Conservation (phyloP, 2,797 vertebrate genomes). For the Clarias fuscus region DNA sequence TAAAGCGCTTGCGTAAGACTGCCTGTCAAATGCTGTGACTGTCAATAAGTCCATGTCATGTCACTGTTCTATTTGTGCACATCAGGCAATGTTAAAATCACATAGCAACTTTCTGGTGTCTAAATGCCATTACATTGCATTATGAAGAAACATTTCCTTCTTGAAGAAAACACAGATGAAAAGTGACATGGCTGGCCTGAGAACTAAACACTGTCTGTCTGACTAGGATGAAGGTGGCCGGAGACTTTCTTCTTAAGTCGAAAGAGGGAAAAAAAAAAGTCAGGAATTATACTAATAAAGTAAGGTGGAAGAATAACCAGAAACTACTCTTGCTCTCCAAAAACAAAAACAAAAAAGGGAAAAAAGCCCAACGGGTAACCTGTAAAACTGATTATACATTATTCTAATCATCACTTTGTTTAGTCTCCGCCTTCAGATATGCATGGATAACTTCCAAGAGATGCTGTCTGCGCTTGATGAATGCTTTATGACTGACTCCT, state of each 20-base stretch:
- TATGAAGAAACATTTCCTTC: neutral
- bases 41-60: neutral
- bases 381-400: slow-evolving; percentile 44
- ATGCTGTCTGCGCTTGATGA: slow-evolving; percentile 49
- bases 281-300: slow-evolving; percentile 48
- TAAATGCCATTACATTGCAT: neutral
- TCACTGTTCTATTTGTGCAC: neutral
- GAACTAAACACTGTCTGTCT: neutral
- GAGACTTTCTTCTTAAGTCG: neutral
- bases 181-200: neutral
- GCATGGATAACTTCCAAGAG: slow-evolving; percentile 51
- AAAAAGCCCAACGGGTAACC: slow-evolving; percentile 29
- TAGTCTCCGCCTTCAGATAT: slow-evolving; percentile 49
- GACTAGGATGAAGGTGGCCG: neutral
- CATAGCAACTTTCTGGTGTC: neutral
- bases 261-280: slow-evolving; percentile 29
- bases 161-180: neutral
- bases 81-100: neutral
- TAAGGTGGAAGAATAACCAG: slow-evolving; percentile 54
- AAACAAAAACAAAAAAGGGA: neutral
- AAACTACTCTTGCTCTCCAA: slow-evolving; percentile 21
- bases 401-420: slow-evolving; percentile 55
- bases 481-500: slow-evolving; percentile 51
- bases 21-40: neutral
- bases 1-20: neutral